phyloP scores from a whole-genome alignment of 1,140 invertebrate genomes.

The Psix sp. region DNA sequence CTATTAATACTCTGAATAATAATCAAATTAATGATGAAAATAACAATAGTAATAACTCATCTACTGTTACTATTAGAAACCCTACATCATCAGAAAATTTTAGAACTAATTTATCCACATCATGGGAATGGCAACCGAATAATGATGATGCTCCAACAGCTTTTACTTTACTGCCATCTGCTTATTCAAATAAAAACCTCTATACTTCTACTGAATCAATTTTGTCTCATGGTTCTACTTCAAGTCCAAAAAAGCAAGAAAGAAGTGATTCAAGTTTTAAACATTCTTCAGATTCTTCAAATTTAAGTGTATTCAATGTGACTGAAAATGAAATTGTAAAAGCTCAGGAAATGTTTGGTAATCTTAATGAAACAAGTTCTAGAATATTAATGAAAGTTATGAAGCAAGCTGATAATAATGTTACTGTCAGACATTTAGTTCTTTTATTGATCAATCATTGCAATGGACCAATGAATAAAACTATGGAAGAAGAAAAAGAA shows the following conservation, averaged over 20 bases:
- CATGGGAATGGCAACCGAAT: slow-evolving; percentile 67
- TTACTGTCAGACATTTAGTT: slow-evolving; percentile 84
- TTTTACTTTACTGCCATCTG: slow-evolving; percentile 69
- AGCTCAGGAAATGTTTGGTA: slow-evolving; percentile 85
- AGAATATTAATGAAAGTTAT: slow-evolving; percentile 86
- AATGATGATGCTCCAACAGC: slow-evolving; percentile 71
- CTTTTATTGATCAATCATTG: slow-evolving; percentile 86
- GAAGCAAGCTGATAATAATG: slow-evolving; percentile 87
- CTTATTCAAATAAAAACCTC: slow-evolving; percentile 61
- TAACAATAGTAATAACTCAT: slow-evolving; percentile 37
- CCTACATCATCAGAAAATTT: slow-evolving; percentile 47
- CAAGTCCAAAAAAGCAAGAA: neutral
- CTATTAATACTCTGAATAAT: slow-evolving; percentile 30
- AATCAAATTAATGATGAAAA: slow-evolving; percentile 45
- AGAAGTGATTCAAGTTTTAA: too few relatives aligned
- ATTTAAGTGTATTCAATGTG: slow-evolving; percentile 57
- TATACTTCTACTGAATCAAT: slow-evolving; percentile 53
- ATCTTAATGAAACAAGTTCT: slow-evolving; percentile 84
- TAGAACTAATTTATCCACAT: slow-evolving; percentile 59
- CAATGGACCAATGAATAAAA: slow-evolving; percentile 80
- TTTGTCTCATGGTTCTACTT: too few relatives aligned
- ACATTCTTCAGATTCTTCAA: slow-evolving; percentile 35
- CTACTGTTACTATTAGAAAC: slow-evolving; percentile 50
- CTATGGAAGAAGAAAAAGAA: slow-evolving; percentile 81
- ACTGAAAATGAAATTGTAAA: slow-evolving; percentile 79